Percentiles rank a stretch among this genome's conserved stretches.
Conservation (phyloP, 2,797 vertebrate species). For the Gadopsis bispinosus region DNA sequence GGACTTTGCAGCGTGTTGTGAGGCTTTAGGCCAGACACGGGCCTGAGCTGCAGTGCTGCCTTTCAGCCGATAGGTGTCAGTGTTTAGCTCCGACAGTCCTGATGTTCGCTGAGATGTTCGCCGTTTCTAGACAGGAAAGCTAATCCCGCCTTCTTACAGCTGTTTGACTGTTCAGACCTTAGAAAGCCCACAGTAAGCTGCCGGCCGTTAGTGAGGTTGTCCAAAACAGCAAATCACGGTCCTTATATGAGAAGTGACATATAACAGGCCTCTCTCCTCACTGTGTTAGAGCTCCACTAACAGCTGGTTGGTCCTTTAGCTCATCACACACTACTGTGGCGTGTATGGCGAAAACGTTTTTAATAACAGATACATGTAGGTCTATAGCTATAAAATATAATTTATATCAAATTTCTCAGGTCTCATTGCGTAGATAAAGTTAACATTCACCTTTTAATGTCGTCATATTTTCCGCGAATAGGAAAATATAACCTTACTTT, state of each 20-base stretch:
- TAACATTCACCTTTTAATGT: neutral
- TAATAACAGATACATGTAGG: neutral
- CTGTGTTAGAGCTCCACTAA: neutral
- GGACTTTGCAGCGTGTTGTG: neutral
- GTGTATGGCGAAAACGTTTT: too few species aligned
- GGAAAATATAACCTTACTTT: neutral
- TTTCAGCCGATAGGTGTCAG: conserved; percentile 66
- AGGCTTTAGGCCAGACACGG: conserved; percentile 48
- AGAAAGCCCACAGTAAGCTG: neutral
- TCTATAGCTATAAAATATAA: neutral
- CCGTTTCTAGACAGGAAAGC: neutral
- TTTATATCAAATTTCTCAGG: neutral
- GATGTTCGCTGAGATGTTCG: neutral
- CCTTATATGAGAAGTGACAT: neutral
- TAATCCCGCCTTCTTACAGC: neutral
- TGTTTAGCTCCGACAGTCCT: conserved; percentile 42
- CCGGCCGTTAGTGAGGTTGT: neutral
- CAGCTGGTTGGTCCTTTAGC: neutral
- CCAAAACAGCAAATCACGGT: neutral
- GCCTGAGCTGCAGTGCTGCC: conserved; percentile 34
- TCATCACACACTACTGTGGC: too few species aligned
- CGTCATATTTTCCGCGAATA: neutral
- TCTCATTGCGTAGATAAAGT: neutral
- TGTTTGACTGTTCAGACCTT: neutral
- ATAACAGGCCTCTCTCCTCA: neutral